Base-by-base conservation (phyloP, 2,888 invertebrate species). In the Shargacucullia verbasci region DNA sequence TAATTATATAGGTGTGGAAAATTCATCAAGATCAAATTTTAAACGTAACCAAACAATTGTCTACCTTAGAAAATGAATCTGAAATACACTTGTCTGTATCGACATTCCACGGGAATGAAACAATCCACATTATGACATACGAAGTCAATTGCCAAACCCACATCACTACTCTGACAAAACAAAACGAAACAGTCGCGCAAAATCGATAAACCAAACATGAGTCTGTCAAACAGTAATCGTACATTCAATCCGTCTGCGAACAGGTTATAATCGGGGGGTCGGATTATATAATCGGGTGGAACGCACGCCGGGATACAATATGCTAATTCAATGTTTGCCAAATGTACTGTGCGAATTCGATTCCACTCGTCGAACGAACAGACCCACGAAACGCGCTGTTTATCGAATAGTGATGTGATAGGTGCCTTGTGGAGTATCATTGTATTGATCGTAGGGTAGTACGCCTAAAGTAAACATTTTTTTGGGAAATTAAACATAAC, bases 301-400 rank as follows among this genome's bases (percentile, higher is more conserved):
- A 63, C 70, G 66, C 74, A 63, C 62, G 55, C 76, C 58, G 58
- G 54, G 73, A 73, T 69, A 75, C 71, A 73, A 76, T 84, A 85
- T 83, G 83, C 76, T 82, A 85, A 83, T 86, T 77, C 80, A 78
- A 80, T 84, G 84, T 84, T 84, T 83, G 80, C 76, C 73, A 79
- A 83, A 84, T 85, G 82, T 79, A 76, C 74, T 79, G 70, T 69
- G 63, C 66, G 68, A 61, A 76, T 74, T 76, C 74, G 68, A 78
- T 74, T 71, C 65, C 61, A 72, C 59, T 70, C 66, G 65, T 58
- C 64, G 76, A 73, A 50, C 61, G 68, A 50, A 57, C 55, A 54
- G 67, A 59, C 59, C 66, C 59, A 54, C 71, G 67, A 70, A 69
- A 70, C 68, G 64, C 61, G 31, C 56, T 76, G 69, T 78, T 79